Base-by-base conservation (phyloP, 2,113 vertebrate species). In the Paramisgurnus dabryanus region DNA sequence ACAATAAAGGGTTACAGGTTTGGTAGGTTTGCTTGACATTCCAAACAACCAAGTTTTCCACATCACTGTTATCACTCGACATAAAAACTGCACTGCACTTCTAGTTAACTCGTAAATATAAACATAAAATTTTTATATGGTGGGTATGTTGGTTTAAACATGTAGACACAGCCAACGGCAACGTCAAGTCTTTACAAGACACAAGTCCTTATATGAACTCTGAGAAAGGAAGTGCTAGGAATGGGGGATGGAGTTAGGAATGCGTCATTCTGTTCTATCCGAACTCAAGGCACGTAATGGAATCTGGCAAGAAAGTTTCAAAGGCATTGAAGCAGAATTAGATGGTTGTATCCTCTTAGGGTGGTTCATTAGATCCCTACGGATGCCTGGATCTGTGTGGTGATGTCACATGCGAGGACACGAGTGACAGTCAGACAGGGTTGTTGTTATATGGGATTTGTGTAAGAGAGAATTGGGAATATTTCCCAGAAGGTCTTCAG, bases 181-280 rank as follows among this genome's bases (percentile, higher is more conserved):
- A 22, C 22, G 22, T 22, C 22, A 22, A 22, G 6, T 10, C 22
- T 55, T 7, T 34, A 2, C 27, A 34, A 34, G 27, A 34, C 27
- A 34, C 27, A 34, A 9, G 13, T 7, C 50, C 27, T 39, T 1
- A 39, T 7, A 8, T 0, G 49, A 71, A 71, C 27, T 2, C 4
- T 2, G 69, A 55, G 50, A 2, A n/a, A 66, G 70, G 70, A 67
- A 50, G 15, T 67, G 61, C 27, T 40, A 15, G 45, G 27, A 49
- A 61, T 6, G 55, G 71, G 65, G 70, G 70, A 15, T 66, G 53
- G 64, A 65, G 18, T 40, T 8, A 40, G 65, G 72, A 81, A 81
- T 76, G 72, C 60, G 4, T 6, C 3, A 50, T 7, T 76, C 27
- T n/a, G 15, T 40, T 61, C 55, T 67, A 47, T 49, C 49, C 50